A percentile compares a stretch with the other conserved stretches of the same genome.
phyloP scores from a whole-genome alignment of 37 sponge, comb jelly and placozoan species.

The Chondrilla cf. caribensis region DNA sequence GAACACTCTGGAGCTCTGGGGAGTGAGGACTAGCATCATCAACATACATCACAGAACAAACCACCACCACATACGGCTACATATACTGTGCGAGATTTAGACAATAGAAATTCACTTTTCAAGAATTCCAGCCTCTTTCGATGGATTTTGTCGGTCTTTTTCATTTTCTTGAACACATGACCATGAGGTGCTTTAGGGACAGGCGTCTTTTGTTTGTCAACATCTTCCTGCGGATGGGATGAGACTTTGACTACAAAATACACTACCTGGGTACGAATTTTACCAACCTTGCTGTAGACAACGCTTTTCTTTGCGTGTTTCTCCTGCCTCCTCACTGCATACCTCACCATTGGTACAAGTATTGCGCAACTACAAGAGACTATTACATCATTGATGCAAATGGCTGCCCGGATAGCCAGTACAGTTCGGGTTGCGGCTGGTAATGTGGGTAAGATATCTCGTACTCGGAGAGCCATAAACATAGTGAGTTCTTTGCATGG shows the following conservation, averaged over 20 bases:
- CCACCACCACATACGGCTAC: no score
- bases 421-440: neutral
- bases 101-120: no score
- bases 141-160: neutral
- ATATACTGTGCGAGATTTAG: no score
- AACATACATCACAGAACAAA: no score
- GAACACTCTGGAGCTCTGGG: conserved; percentile 14
- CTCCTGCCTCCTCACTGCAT: neutral
- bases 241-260: no score
- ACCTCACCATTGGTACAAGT: conserved; percentile 17
- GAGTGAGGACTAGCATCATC: neutral
- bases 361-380: no score
- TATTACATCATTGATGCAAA: neutral
- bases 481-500: neutral
- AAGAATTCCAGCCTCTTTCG: neutral
- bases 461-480: neutral
- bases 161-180: neutral
- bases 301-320: neutral
- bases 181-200: neutral
- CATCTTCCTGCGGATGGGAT: no score
- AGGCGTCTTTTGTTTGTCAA: neutral
- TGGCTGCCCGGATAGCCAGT: conserved; percentile 1
- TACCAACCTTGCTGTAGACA: no score
- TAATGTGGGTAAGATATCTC: conserved; percentile 4
- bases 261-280: no score